Evolutionary conservation across 2,113 vertebrate species (phyloP).

Genomic region (Bombycilla garrulus): DNA sequence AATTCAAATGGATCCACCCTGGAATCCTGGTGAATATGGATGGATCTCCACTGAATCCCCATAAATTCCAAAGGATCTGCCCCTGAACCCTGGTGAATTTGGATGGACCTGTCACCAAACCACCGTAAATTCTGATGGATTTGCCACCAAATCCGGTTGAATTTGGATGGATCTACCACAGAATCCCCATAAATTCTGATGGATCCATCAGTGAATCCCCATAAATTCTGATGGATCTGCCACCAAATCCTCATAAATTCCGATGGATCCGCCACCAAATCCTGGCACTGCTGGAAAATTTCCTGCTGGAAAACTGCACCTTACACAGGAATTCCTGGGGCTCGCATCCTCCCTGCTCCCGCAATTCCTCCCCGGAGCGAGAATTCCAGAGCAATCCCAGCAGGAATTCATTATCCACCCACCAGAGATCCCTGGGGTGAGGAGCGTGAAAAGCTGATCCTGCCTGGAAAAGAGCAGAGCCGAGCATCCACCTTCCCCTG

Average conservation of each 20-base stretch:
- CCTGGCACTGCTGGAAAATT: background rate
- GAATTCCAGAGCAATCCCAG: background rate
- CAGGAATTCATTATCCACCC: background rate
- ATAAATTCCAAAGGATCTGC: no score
- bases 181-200: background rate
- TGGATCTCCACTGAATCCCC: background rate
- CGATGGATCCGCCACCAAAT: background rate
- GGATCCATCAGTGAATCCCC: no score
- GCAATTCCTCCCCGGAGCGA: accelerated
- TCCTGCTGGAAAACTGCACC: background rate
- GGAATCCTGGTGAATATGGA: no score
- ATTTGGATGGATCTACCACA: background rate
- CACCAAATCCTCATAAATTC: no score
- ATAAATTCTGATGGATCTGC: no score
- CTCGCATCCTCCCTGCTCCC: background rate
- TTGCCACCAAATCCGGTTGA: background rate
- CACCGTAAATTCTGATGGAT: no score
- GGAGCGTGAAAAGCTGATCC: background rate
- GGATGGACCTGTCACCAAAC: no score
- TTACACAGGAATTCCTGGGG: background rate
- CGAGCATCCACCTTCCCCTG: background rate
- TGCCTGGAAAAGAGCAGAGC: background rate
- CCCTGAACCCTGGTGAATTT: no score
- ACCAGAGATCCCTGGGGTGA: accelerated
- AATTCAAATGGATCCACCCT: no score